Base-by-base conservation (phyloP, 2,888 invertebrate genomes). In the Girardia tigrina region DNA sequence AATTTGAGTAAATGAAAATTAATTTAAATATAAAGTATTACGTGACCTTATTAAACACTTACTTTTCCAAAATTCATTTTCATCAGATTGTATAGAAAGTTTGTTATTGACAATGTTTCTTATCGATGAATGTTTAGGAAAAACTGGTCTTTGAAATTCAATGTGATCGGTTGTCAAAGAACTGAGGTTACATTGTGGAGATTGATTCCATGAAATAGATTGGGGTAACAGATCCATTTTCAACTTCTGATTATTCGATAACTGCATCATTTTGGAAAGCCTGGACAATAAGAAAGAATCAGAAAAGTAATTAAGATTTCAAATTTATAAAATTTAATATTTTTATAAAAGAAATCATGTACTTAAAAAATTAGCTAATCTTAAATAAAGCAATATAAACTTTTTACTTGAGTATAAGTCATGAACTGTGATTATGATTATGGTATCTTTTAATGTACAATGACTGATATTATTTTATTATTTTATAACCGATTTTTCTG, bases 61-160 rank as follows among this genome's bases (percentile, higher is more conserved):
- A 56, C 56, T 56, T 56, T 56, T 56, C 56, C 56, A 56, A 56
- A 56, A 56, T 56, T 56, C 56, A 56, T 16, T 56, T 56, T 56
- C 56, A 56, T 56, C n/a, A 8, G n/a, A 2, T n/a, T 56, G 56
- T 20, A 2, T 56, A n/a, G 56, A 8, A 6, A 56, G 23, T 56
- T 4, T 6, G 23, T 56, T 56, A 20, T 56, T 56, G 4, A 16
- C 4, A 4, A 23, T 2, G n/a, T 20, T 8, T 56, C 4, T 8
- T 23, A 20, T 4, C 12, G 36, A 36, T 12, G 36, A 36, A 16
- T 12, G 12, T 16, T 12, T 36, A 8, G 56, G 56, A 56, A 56
- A 56, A n/a, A 4, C 4, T 4, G 56, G 23, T 56, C 23, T 56
- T 4, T 56, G 56, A 56, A 56, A 56, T 4, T 6, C 20, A 6